Base-by-base conservation (phyloP, 2,888 invertebrate genomes). In the Xanthia icteritia region DNA sequence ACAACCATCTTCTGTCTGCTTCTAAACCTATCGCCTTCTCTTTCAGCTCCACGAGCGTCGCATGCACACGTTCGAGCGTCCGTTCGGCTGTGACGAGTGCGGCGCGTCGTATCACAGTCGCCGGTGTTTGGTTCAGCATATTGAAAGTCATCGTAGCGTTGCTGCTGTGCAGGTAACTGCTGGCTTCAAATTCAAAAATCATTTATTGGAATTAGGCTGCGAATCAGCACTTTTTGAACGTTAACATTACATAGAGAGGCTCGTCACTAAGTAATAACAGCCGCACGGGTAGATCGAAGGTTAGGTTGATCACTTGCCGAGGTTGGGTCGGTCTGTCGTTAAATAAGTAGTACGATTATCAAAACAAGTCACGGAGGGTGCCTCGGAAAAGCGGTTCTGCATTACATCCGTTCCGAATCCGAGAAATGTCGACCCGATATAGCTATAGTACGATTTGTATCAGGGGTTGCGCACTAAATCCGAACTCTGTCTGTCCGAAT, bases 121-220 rank as follows among this genome's bases (percentile, higher is more conserved):
- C 9, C 76, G 86, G 5, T 90, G 91, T 65, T 77, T 92, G 15
- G 48, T 91, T 0, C 91, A 92, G 60, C 92, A 92, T 60, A 66
- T 91, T 0, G 90, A 89, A 68, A 80, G 81, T 11, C 92, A 92
- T 65, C 81, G 83, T 1, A 76, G 73, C 0, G 67, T 64, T 5
- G 83, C 86, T 17, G 23, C 65, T 13, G 83, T 86, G 0, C 86
- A 86, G 86, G 85, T 85, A 51, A 66, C 4, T 63, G 11, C 4
- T 63, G 11, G 13, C 3, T 17, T 60, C 60, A 17, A 58, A 27
- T 27, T 58, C 6, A 27, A 60, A 60, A 60, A 58, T 27, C 5
- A 27, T 15, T 27, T 58, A 48, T 54, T 54, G 0, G 54, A 54
- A 23, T 54, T 54, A 54, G 23, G 23, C 54, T 23, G 54, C 8